These are phyloP conservation scores for Enteromius fasciolatus DNA, from an alignment of 2,797 vertebrate genomes.

Conservation along the genomic window DNA sequence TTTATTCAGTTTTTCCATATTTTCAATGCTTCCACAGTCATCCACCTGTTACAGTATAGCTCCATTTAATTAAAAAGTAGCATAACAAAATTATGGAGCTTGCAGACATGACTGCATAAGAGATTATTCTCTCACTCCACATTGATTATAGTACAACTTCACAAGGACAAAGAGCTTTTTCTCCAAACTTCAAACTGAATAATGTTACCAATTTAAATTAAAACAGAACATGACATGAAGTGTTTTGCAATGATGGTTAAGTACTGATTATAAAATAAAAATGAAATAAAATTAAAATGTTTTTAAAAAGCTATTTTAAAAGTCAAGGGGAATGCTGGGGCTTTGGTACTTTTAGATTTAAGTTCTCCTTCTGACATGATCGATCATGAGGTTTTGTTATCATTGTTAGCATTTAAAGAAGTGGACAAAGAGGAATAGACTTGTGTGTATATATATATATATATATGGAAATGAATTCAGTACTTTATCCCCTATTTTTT, in stretches of 20 bases:
- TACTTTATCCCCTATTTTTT: no score
- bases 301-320: no score
- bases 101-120: background rate
- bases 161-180: background rate
- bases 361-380: no score
- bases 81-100: background rate
- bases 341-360: no score
- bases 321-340: no score
- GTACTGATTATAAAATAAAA: background rate
- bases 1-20: background rate
- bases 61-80: background rate
- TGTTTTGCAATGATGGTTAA: background rate
- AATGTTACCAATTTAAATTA: background rate
- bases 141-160: background rate
- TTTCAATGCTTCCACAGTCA: background rate
- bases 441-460: no score
- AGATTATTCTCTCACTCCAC: background rate
- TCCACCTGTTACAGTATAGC: background rate
- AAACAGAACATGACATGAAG: background rate
- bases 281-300: no score
- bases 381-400: no score
- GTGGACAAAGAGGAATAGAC: no score
- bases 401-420: no score
- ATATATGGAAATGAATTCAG: no score
- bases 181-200: background rate